Base-by-base conservation (phyloP, 2,797 vertebrate species). In the Phoxinus dragarum region DNA sequence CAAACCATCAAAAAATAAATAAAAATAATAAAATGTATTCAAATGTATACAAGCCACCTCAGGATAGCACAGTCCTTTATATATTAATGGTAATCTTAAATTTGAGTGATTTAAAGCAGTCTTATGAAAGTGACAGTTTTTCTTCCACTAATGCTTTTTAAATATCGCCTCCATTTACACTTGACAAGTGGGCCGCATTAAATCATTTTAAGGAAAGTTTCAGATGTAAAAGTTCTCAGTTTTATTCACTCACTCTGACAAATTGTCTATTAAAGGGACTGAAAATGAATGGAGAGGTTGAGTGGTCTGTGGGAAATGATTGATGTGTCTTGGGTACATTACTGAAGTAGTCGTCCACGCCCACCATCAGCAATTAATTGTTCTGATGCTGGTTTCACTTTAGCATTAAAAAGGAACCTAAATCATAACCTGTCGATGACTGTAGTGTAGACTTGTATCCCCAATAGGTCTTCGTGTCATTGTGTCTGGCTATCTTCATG, bases 181-280 rank as follows among this genome's bases (percentile, higher is more conserved):
- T 73, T 52, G 81, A 54, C 81, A 79, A 78, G 82, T 36, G n/a
- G 66, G 38, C 64, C 1, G 40, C 49, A 84, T 84, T 84, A 84
- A 78, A 78, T 84, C 27, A 59, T 78, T 84, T 84, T 56, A 78
- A 77, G 66, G 47, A 84, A 69, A 84, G 49, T 84, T 84, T 78
- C 82, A 71, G 49, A 84, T 79, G 52, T 78, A 84, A 84, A 87
- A 84, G 69, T 83, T 67, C 54, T 40, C 14, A 11, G 19, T 68
- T 78, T 54, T 44, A 21, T 73, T 49, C 67, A 52, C n/a, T 72
- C 10, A 27, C 68, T 73, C 76, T 84, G 78, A 81, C 64, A 84
- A 47, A 77, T 40, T 69, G 83, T 71, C 67, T 78, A 71, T 78
- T 71, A 78, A 78, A 52, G 61, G 12, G 38, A 77, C 27, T 78